A percentile compares a stretch with the other conserved stretches of the same genome.
Conservation (phyloP, 2,797 vertebrate genomes). For the Manis javanica region DNA sequence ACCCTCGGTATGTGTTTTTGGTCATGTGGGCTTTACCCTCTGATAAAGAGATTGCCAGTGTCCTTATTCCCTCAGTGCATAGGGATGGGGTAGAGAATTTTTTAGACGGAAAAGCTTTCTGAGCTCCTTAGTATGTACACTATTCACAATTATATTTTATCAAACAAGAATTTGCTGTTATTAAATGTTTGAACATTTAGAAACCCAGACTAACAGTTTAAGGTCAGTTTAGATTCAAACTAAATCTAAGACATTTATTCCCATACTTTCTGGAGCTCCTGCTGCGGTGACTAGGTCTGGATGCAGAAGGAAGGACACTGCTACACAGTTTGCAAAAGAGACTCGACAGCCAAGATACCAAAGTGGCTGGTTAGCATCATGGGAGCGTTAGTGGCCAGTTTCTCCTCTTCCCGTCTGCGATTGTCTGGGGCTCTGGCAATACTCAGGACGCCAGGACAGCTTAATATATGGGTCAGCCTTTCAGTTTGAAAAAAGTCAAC, state of each 20-base stretch:
- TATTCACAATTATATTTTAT: accelerated
- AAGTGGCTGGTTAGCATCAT: accelerated
- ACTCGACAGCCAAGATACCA: not conserved
- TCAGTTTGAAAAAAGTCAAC: not conserved
- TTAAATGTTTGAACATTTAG: not conserved
- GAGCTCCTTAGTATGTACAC: accelerated
- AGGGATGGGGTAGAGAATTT: not conserved
- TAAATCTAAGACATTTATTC: not conserved
- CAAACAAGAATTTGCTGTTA: not conserved
- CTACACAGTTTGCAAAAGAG: accelerated
- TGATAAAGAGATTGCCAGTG: not conserved
- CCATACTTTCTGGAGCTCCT: not conserved
- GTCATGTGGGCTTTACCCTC: not conserved
- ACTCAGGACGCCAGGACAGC: not conserved
- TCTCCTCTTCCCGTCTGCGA: not conserved
- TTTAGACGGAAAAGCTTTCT: not conserved
- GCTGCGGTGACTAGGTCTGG: not conserved
- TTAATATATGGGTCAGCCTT: not conserved
- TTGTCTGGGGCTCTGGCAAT: not conserved
- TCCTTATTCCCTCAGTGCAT: not conserved
- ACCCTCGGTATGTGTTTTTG: accelerated
- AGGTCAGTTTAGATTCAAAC: not conserved
- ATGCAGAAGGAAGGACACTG: not conserved
- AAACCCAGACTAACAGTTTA: not conserved
- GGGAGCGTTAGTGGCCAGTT: accelerated